These are phyloP conservation scores for Phyllopteryx taeniolatus DNA, from an alignment of 2,113 vertebrate genomes.

Conservation along the genomic window DNA sequence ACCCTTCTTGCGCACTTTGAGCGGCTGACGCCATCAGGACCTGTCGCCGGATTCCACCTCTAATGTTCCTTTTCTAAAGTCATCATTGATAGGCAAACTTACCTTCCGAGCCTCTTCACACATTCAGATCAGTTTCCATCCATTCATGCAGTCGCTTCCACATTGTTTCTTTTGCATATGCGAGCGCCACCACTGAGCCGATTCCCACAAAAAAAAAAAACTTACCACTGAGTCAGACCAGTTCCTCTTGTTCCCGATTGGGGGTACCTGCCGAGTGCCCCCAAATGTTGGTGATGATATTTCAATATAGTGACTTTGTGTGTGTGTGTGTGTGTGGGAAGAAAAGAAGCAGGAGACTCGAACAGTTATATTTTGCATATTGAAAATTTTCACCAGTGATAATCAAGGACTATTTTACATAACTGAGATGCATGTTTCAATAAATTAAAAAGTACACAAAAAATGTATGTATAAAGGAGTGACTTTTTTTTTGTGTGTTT, in stretches of 20 bases:
- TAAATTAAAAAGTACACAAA: slow-evolving; percentile 63
- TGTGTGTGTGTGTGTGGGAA: too few species aligned
- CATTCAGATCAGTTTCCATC: background rate
- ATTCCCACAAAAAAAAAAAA: background rate
- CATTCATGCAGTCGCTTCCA: background rate
- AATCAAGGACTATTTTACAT: slow-evolving; percentile 29
- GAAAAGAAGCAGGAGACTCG: slow-evolving; percentile 55
- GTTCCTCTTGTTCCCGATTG: slow-evolving; percentile 59
- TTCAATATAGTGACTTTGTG: too few species aligned
- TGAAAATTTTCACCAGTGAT: slow-evolving; percentile 74
- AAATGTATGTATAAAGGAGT: background rate
- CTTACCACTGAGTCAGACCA: slow-evolving; percentile 59
- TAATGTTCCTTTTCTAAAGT: background rate
- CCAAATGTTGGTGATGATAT: slow-evolving; percentile 8
- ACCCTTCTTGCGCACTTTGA: slow-evolving; percentile 1
- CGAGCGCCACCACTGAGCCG: background rate
- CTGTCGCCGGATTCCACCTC: slow-evolving; percentile 13
- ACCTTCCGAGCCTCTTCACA: background rate
- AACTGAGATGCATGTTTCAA: slow-evolving; percentile 46
- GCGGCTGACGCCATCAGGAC: background rate
- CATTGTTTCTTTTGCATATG: background rate
- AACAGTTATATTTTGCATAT: slow-evolving; percentile 39
- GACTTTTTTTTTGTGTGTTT: slow-evolving; percentile 10
- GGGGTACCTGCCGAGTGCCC: slow-evolving; percentile 38
- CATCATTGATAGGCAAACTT: background rate